Evolutionary conservation across 2,113 vertebrate species (phyloP).

Genomic region (Malaclemys terrapin): DNA sequence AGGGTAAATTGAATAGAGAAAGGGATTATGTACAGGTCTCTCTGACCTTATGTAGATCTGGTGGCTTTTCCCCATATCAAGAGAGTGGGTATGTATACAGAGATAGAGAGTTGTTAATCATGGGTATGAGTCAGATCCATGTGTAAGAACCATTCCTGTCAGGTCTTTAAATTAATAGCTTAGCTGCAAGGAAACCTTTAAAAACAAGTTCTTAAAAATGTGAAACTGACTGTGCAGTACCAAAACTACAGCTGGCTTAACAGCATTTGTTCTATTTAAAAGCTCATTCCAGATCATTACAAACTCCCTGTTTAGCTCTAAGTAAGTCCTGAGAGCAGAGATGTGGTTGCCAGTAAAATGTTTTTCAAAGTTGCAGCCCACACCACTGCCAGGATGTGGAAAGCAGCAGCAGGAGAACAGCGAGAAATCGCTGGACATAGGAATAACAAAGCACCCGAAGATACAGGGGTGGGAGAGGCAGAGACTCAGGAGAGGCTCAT

Average conservation of each 20-base stretch:
- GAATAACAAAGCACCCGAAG: slow-evolving; percentile 5
- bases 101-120: slow-evolving; percentile 20
- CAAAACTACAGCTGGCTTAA: background rate
- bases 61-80: slow-evolving; percentile 60
- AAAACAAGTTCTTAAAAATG: background rate
- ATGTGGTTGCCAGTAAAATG: background rate
- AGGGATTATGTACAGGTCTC: slow-evolving; percentile 40
- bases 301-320: slow-evolving; percentile 12
- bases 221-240: slow-evolving; percentile 8
- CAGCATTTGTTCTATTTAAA: slow-evolving; percentile 18
- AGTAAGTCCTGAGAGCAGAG: slow-evolving; percentile 17
- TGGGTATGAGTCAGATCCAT: background rate
- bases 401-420: slow-evolving; percentile 15
- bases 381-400: slow-evolving; percentile 24
- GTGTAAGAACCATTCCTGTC: background rate
- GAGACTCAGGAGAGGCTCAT: background rate
- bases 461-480: background rate
- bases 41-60: background rate
- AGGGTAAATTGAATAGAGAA: slow-evolving; percentile 34
- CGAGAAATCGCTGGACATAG: slow-evolving; percentile 3
- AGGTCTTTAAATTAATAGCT: slow-evolving; percentile 14
- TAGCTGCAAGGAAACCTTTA: slow-evolving; percentile 35
- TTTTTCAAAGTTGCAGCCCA: slow-evolving; percentile 5
- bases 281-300: background rate
- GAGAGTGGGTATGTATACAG: background rate